Conservation (phyloP, 2,113 vertebrate genomes). For the Amblyopsis rosae region DNA sequence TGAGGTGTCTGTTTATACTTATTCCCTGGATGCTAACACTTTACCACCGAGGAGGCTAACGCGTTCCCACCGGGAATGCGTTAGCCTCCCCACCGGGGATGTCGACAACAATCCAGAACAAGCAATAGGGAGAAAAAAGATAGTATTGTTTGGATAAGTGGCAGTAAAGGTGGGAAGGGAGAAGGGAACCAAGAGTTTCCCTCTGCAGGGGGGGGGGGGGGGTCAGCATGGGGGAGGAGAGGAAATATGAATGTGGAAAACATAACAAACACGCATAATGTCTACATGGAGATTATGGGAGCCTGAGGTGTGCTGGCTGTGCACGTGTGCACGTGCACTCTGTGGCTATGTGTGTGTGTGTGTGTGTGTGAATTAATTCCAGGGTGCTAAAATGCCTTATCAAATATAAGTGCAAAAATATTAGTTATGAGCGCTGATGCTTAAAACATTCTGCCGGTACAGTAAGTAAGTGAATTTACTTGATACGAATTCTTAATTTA, state of each 20-base stretch:
- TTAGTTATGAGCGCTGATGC: no score
- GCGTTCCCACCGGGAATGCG: no score
- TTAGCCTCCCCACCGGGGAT: background rate
- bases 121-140: conserved; percentile 48
- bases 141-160: conserved; percentile 53
- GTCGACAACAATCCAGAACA: conserved; percentile 6
- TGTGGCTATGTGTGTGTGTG: background rate
- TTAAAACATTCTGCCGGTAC: no score
- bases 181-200: conserved; percentile 62
- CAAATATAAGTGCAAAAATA: no score
- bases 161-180: conserved; percentile 37
- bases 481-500: no score
- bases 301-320: conserved; percentile 31
- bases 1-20: conserved; percentile 35
- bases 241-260: conserved; percentile 72
- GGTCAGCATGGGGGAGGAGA: conserved; percentile 66
- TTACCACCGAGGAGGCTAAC: conserved; percentile 37
- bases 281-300: conserved; percentile 51
- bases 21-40: conserved; percentile 30
- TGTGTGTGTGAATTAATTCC: conserved; percentile 21
- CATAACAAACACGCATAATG: conserved; percentile 72
- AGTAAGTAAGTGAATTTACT: no score
- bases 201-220: conserved; percentile 22
- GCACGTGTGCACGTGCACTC: no score
- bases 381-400: no score